Percentiles rank a stretch among this genome's conserved stretches.
Conservation (phyloP, 2,113 vertebrate genomes). For the Nestor notabilis region DNA sequence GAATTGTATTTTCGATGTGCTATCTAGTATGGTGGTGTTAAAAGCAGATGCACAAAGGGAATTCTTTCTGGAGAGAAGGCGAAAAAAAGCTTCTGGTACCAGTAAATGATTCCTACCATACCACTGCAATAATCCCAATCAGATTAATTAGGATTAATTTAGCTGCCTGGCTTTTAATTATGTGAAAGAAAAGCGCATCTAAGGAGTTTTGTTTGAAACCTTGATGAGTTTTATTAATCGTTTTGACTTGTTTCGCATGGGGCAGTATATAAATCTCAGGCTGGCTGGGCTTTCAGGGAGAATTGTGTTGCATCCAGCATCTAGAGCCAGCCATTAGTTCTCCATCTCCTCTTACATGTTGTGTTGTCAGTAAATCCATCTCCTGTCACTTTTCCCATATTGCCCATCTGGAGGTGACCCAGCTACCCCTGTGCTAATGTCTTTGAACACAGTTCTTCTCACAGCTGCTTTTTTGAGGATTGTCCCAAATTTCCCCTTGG, state of each 20-base stretch:
- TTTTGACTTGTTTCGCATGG: not conserved
- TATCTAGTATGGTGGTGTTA: not conserved
- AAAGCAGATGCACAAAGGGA: conserved; percentile 31
- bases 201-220: not conserved
- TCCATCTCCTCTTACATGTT: not conserved
- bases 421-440: not conserved
- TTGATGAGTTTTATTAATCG: not conserved
- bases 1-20: not conserved
- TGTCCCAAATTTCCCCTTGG: not conserved
- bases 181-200: not conserved
- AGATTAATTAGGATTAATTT: conserved; percentile 25
- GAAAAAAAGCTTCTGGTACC: not conserved
- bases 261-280: not conserved
- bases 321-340: not conserved
- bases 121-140: not conserved
- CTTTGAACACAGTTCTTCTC: not conserved
- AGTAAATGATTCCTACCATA: not conserved
- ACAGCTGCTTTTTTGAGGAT: not conserved
- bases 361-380: not conserved
- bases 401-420: not conserved
- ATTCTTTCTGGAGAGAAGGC: not conserved
- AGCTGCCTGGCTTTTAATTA: not conserved
- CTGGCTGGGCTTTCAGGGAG: not conserved
- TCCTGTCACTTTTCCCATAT: not conserved
- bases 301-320: not conserved